Percentiles rank a stretch among this genome's conserved stretches.
phyloP scores from a whole-genome alignment of 2,797 vertebrate genomes.

The Bovichtus diacanthus region DNA sequence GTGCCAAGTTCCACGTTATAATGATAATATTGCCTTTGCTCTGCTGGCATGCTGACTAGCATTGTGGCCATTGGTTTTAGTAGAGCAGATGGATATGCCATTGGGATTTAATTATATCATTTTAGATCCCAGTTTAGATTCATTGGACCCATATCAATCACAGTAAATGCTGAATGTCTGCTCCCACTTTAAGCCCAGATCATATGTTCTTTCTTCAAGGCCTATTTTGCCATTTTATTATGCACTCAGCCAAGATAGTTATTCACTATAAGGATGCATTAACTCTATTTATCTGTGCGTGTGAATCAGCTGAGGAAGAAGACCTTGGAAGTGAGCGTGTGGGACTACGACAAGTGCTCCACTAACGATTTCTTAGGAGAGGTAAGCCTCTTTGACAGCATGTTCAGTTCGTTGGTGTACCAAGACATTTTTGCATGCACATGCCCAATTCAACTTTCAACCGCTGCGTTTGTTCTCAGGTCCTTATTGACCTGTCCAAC shows the following conservation, averaged over 20 bases:
- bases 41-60: constrained; percentile 17
- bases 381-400: constrained; percentile 81
- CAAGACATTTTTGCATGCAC: neutral
- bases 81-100: constrained; percentile 46
- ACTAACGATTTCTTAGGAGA: constrained; percentile 99
- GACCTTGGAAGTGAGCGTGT: constrained; percentile 97
- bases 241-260: neutral
- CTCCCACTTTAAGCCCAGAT: constrained; percentile 20
- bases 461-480: constrained; percentile 77
- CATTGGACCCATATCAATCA: constrained; percentile 31
- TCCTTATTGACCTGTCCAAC: constrained; percentile 95
- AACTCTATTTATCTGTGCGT: constrained; percentile 48
- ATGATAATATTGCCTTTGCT: neutral
- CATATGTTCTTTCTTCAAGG: neutral
- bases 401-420: neutral
- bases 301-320: constrained; percentile 95
- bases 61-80: constrained; percentile 36
- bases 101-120: constrained; percentile 52
- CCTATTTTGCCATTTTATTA: neutral
- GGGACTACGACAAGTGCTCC: constrained; percentile 98
- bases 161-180: constrained; percentile 16
- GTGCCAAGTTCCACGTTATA: constrained; percentile 1
- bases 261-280: neutral
- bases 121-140: constrained; percentile 52
- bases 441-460: neutral